Evolutionary conservation across 2,113 vertebrate genomes (phyloP).

Genomic region (Microcebus griseorufus): DNA sequence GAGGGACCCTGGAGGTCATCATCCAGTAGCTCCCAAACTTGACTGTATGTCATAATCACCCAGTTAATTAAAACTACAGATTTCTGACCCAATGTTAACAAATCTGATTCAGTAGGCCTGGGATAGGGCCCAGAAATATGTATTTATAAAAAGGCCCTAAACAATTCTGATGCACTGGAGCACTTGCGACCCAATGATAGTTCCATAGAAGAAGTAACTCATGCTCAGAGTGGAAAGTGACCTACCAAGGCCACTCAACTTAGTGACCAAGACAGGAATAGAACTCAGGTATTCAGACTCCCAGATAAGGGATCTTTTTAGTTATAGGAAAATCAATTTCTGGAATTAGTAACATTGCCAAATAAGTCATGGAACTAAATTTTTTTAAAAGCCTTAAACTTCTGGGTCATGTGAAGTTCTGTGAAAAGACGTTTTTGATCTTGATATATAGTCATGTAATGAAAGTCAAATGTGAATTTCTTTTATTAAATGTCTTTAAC

Average conservation of each 20-base stretch:
- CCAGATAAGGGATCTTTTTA: not conserved
- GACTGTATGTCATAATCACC: not conserved
- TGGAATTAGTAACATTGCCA: conserved; percentile 28
- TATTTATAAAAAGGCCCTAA: not conserved
- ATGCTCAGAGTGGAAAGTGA: not conserved
- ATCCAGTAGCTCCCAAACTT: not conserved
- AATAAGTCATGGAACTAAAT: conserved; percentile 18
- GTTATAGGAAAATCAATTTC: not conserved
- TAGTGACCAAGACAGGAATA: not conserved
- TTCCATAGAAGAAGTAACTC: not conserved
- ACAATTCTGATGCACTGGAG: not conserved
- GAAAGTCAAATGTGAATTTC: conserved; percentile 47
- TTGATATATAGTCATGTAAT: conserved; percentile 26
- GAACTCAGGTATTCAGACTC: not conserved
- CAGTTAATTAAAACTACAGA: not conserved
- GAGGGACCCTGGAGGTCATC: not conserved
- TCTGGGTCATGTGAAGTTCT: conserved; percentile 1
- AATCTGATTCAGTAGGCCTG: not conserved
- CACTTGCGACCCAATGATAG: not conserved
- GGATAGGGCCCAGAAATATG: not conserved
- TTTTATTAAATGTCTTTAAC: conserved; percentile 29
- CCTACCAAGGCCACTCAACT: not conserved
- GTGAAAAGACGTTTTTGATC: conserved; percentile 17
- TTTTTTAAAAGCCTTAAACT: not conserved
- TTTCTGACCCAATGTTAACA: not conserved